These are phyloP conservation scores for zebrafish (Danio rerio) DNA, from an alignment of 2,113 vertebrate genomes.

Conservation along the genomic window GRCz12tu NC_133180.1:30789001-30789500, in stretches of 20 bases:
- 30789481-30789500: too few species aligned
- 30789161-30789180: too few species aligned
- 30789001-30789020: conserved; percentile 5
- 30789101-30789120: too few species aligned
- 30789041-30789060: background rate
- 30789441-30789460: too few species aligned
- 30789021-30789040: background rate
- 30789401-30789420: too few species aligned
- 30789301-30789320: conserved; percentile 11
- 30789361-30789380: background rate
- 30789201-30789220: background rate
- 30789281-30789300: background rate
- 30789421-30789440: too few species aligned
- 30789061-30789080: too few species aligned
- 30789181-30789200: background rate
- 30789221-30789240: conserved; percentile 13
- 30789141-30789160: too few species aligned
- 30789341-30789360: conserved; percentile 21
- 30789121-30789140: too few species aligned
- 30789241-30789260: conserved; percentile 22
- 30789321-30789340: background rate
- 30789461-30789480: too few species aligned
- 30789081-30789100: too few species aligned
- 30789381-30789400: background rate
- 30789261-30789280: conserved; percentile 10